Percentiles rank a stretch among this genome's conserved stretches.
These are phyloP conservation scores for Meteorus cinctellus DNA, from an alignment of 2,888 invertebrate species.

Conservation along the genomic window DNA sequence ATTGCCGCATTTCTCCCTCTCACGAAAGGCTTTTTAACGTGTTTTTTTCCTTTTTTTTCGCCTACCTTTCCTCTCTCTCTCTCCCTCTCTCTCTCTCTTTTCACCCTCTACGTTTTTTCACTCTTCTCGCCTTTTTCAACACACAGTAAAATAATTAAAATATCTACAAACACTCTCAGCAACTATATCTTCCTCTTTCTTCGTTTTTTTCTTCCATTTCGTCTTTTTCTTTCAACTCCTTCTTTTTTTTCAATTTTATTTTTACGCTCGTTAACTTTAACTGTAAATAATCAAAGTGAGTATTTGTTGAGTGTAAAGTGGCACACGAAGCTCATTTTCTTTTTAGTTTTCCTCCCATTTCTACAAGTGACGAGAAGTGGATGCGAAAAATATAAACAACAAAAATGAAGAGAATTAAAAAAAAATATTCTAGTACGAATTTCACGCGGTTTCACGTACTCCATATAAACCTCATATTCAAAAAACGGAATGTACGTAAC, in stretches of 20 bases:
- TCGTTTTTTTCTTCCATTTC: neutral
- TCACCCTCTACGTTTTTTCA: neutral
- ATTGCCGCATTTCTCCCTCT: constrained; percentile 41
- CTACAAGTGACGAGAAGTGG: neutral
- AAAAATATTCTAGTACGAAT: neutral
- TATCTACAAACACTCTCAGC: constrained; percentile 9
- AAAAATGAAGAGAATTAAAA: neutral
- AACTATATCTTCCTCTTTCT: neutral
- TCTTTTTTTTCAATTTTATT: constrained; percentile 2
- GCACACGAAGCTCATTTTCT: constrained; percentile 10
- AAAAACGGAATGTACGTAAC: neutral
- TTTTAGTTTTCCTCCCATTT: neutral
- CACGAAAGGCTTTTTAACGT: constrained; percentile 18
- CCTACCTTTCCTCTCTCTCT: neutral
- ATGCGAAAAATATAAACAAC: neutral
- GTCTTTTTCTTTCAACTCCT: neutral
- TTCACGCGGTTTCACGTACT: neutral
- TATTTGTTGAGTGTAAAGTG: constrained; percentile 3
- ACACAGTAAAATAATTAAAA: constrained; percentile 24
- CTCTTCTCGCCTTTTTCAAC: constrained; percentile 14
- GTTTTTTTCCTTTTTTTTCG: neutral
- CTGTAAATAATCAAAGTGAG: constrained; percentile 31
- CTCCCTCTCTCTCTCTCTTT: constrained; percentile 2
- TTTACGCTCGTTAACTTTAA: constrained; percentile 21
- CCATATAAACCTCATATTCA: neutral